These are phyloP conservation scores for Brachionus asplanchnoidis DNA, from an alignment of 1,140 invertebrate genomes.

Conservation along the genomic window DNA sequence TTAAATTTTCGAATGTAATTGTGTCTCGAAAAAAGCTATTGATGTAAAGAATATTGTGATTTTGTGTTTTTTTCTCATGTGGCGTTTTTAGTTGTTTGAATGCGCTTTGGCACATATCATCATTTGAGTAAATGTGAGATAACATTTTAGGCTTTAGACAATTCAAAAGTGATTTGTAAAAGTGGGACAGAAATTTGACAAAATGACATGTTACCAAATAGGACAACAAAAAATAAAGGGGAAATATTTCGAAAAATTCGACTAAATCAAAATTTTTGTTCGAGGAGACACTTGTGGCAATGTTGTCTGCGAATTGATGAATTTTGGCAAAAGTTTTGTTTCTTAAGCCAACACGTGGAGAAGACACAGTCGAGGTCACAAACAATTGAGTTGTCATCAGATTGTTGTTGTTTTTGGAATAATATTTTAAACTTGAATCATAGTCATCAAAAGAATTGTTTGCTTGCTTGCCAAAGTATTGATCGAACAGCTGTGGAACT, in stretches of 20 bases:
- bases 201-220: slow-evolving; percentile 6
- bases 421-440: not conserved
- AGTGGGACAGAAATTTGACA: not conserved
- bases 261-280: not conserved
- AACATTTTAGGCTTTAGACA: not conserved
- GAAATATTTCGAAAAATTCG: slow-evolving; percentile 9
- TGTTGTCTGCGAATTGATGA: not conserved
- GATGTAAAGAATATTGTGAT: slow-evolving; percentile 12
- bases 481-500: not conserved
- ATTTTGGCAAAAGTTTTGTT: not conserved
- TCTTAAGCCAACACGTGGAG: not conserved
- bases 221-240: not conserved
- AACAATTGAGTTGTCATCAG: not conserved
- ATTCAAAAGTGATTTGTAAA: not conserved
- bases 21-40: not conserved
- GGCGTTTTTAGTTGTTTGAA: not conserved
- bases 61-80: not conserved
- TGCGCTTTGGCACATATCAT: not conserved
- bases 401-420: not conserved
- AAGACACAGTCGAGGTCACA: not conserved
- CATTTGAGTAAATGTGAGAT: not conserved
- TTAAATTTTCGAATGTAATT: not conserved
- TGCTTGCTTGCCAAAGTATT: not conserved
- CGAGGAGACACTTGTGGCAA: not conserved
- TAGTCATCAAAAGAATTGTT: not conserved